A percentile compares a stretch with the other conserved stretches of the same genome.
phyloP scores from a whole-genome alignment of 2,888 invertebrate genomes.

The Amaurobius ferox region DNA sequence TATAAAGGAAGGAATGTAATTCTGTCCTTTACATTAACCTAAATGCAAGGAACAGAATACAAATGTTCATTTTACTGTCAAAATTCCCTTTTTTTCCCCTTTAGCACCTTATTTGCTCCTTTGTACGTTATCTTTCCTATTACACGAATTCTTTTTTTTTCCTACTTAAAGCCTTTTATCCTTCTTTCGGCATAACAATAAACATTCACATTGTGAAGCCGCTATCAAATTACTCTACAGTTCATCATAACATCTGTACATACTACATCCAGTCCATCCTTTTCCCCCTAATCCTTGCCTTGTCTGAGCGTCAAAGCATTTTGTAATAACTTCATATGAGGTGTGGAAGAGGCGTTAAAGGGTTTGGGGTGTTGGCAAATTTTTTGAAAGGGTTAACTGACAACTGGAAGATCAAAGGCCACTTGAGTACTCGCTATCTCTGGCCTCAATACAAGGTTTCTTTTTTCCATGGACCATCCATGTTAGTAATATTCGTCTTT shows the following conservation, averaged over 20 bases:
- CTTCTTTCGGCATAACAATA: background rate
- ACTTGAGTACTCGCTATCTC: slow-evolving; percentile 11
- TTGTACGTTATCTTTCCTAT: too few relatives aligned
- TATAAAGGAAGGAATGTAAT: too few relatives aligned
- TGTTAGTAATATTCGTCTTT: slow-evolving; percentile 6
- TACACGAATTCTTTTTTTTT: background rate
- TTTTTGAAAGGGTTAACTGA: slow-evolving; percentile 18
- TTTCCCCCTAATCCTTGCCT: background rate
- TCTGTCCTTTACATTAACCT: too few relatives aligned
- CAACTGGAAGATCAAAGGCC: slow-evolving; percentile 15
- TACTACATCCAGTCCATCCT: background rate
- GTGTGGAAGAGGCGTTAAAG: slow-evolving; percentile 20
- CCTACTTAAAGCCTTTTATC: background rate
- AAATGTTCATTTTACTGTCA: too few relatives aligned
- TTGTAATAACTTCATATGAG: slow-evolving; percentile 20
- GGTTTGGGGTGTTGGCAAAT: slow-evolving; percentile 21
- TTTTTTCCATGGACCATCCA: background rate
- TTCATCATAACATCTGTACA: background rate
- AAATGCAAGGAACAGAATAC: too few relatives aligned
- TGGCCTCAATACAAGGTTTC: slow-evolving; percentile 17
- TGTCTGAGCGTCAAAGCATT: slow-evolving; percentile 3
- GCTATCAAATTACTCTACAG: background rate
- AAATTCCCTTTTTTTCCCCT: too few relatives aligned
- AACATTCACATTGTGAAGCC: background rate
- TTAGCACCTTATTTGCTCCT: too few relatives aligned